Base-by-base conservation (phyloP, 1,140 invertebrate genomes). In the Anastrepha obliqua region DNA sequence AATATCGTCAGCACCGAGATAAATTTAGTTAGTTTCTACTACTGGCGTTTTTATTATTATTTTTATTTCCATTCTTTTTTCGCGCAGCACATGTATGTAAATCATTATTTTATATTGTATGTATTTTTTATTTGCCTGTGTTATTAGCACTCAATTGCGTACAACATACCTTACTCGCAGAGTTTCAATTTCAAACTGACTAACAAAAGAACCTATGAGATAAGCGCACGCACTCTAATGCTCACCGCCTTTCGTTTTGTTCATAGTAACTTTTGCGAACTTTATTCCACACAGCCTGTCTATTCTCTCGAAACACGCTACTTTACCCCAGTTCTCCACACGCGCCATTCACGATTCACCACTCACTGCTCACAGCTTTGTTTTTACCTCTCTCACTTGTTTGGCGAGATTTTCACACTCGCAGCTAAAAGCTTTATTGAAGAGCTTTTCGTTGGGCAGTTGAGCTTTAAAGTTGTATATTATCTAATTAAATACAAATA, bases 151-250 rank as follows among this genome's bases (percentile, higher is more conserved):
- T 17, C 60, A 62, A 62, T 29, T 29, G 42, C 70, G 70, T n/a
- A n/a, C 8, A 74, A 29, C 74, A 9, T 81, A 58, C 47, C 74
- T 81, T 55, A 81, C 74, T 81, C 74, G 74, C 74, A 81, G 74
- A 81, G 74, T 81, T 81, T 81, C 74, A 81, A 47, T 81, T 81
- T 81, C 74, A 81, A 81, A 81, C 74, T 81, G 51, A 55, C n/a
- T 8, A 67, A n/a, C 64, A 67, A 67, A 67, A 51, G 74, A 81
- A 81, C 55, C 74, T 81, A 81, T 81, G 47, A 81, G 74, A 81
- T 81, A 81, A 55, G 44, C 67, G 42, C 47, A 81, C 74, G 17
- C 74, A 51, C 44, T n/a, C 74, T 55, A 47, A 29, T 58, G 55
- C 74, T 81, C 74, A 81, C 47, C 47, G 47, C n/a, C 20, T 55